These are phyloP conservation scores for Drosophila punjabiensis DNA, from an alignment of 1,140 invertebrate genomes.

Conservation along the genomic window DNA sequence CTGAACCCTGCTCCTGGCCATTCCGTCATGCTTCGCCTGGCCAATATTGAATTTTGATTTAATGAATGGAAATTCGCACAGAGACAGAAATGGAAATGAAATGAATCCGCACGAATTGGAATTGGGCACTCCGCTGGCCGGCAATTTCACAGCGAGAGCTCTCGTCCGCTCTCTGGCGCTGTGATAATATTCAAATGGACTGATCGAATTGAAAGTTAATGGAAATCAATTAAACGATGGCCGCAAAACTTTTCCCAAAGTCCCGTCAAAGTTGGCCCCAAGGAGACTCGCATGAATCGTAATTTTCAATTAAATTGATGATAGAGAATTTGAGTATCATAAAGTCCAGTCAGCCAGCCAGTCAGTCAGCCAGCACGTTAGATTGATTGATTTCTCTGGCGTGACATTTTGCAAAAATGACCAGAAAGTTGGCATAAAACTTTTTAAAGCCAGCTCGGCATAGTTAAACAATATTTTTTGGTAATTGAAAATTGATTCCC, in stretches of 20 bases:
- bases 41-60: slow-evolving; percentile 84
- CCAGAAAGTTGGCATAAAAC: slow-evolving; percentile 32
- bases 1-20: slow-evolving; percentile 6
- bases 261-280: slow-evolving; percentile 20
- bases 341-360: slow-evolving; percentile 5
- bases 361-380: slow-evolving; percentile 1
- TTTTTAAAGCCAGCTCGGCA: slow-evolving; percentile 62
- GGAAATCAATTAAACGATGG: slow-evolving; percentile 49
- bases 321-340: slow-evolving; percentile 45
- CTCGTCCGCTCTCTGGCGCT: slow-evolving; percentile 7
- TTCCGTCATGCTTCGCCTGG: slow-evolving; percentile 68
- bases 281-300: slow-evolving; percentile 69
- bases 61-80: slow-evolving; percentile 79
- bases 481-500: slow-evolving; percentile 78
- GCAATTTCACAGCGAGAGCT: slow-evolving; percentile 33
- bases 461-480: slow-evolving; percentile 57
- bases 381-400: slow-evolving; percentile 70
- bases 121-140: slow-evolving; percentile 21
- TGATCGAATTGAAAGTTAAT: slow-evolving; percentile 57
- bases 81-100: slow-evolving; percentile 42
- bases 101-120: slow-evolving; percentile 50
- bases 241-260: slow-evolving; percentile 32
- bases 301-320: slow-evolving; percentile 80
- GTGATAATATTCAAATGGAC: slow-evolving; percentile 55
- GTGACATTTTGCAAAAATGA: slow-evolving; percentile 74